Conservation (phyloP, 2,797 vertebrate genomes). For the Merluccius polli region DNA sequence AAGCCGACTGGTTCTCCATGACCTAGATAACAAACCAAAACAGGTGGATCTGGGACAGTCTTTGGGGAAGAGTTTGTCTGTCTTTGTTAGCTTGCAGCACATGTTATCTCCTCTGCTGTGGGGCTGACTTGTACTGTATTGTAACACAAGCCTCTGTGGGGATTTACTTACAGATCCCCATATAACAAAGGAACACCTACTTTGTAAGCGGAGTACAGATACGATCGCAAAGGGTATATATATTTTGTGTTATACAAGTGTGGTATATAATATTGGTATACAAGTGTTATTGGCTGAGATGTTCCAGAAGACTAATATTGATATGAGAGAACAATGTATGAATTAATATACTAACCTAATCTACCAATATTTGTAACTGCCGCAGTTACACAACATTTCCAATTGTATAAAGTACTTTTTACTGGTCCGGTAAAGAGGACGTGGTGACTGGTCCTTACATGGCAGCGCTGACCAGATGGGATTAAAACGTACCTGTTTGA, state of each 20-base stretch:
- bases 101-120: background rate
- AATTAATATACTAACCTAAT: conserved; percentile 8
- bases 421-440: background rate
- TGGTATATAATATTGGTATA: too few species aligned
- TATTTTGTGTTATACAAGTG: too few species aligned
- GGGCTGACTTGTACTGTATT: background rate
- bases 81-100: background rate
- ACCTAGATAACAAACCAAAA: background rate
- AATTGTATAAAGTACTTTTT: background rate
- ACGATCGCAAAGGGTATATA: too few species aligned
- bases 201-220: too few species aligned
- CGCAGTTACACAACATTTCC: background rate
- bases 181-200: background rate
- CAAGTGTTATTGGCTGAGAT: too few species aligned
- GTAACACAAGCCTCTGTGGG: conserved; percentile 21
- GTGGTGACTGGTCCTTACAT: background rate
- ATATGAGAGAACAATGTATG: background rate
- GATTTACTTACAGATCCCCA: conserved; percentile 17
- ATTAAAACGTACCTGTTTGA: conserved; percentile 75
- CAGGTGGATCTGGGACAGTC: background rate
- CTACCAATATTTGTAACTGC: background rate
- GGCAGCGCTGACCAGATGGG: background rate
- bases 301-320: background rate
- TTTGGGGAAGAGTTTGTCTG: background rate
- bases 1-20: too few species aligned